A percentile compares a stretch with the other conserved stretches of the same genome.
These are phyloP conservation scores for Actinernus sp. DNA, from an alignment of 92 coral and sea anemone genomes.

Conservation along the genomic window DNA sequence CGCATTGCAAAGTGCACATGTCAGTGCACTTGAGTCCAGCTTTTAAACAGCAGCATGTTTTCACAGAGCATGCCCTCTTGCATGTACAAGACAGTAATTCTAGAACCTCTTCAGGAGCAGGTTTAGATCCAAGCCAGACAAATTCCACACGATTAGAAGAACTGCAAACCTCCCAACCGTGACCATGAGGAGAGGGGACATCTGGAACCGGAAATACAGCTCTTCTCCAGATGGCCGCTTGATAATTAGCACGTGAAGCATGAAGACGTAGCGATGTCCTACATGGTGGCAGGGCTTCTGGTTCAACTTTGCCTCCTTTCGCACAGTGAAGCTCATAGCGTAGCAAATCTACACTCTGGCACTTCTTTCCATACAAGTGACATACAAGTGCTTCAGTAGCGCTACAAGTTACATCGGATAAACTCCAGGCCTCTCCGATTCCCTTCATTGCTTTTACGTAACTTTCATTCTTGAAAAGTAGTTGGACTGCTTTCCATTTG, in stretches of 20 bases:
- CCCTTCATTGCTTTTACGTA: constrained; percentile 31
- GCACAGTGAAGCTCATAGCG: constrained; percentile 64
- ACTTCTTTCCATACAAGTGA: constrained; percentile 45
- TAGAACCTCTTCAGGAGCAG: constrained; percentile 70
- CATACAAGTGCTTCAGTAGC: constrained; percentile 38
- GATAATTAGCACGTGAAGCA: constrained; percentile 53
- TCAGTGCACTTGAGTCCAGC: constrained; percentile 72
- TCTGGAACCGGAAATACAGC: constrained; percentile 49
- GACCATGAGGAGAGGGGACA: constrained; percentile 62
- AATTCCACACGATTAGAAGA: constrained; percentile 16
- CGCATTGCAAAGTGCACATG: constrained; percentile 33
- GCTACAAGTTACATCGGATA: constrained; percentile 30
- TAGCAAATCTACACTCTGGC: constrained; percentile 35
- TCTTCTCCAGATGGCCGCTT: constrained; percentile 62
- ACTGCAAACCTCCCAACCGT: constrained; percentile 43
- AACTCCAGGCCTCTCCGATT: constrained; percentile 29
- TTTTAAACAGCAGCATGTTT: constrained; percentile 53
- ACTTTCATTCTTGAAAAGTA: constrained; percentile 30
- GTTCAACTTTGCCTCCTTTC: constrained; percentile 64
- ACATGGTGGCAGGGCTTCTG: constrained; percentile 69
- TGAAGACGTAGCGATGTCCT: constrained; percentile 60
- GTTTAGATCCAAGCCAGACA: constrained; percentile 62
- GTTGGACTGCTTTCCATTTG: constrained; percentile 41
- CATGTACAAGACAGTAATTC: constrained; percentile 61
- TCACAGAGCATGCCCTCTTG: constrained; percentile 35